A percentile compares a stretch with the other conserved stretches of the same genome.
phyloP scores from a whole-genome alignment of 2,113 vertebrate species.

The Paralichthys olivaceus region DNA sequence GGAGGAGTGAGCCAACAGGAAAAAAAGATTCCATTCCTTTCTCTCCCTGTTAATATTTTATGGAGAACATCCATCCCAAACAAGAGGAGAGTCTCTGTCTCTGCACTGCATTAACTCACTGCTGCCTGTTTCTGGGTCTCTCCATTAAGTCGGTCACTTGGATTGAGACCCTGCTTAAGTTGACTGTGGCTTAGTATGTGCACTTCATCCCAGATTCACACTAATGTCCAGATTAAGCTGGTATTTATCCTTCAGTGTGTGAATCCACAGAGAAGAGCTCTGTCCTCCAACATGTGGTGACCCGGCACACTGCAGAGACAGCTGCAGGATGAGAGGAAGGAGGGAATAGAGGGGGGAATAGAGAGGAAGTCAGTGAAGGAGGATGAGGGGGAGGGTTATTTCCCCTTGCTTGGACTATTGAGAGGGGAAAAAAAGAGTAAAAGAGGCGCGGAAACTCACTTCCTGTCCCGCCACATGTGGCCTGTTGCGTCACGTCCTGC shows the following conservation, averaged over 20 bases:
- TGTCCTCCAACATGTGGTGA: constrained; percentile 73
- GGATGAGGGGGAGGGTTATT: constrained; percentile 35
- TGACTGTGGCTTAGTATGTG: not conserved
- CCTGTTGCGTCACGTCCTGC: constrained; percentile 63
- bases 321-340: constrained; percentile 67
- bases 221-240: constrained; percentile 42
- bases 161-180: constrained; percentile 31
- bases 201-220: constrained; percentile 16
- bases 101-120: constrained; percentile 22
- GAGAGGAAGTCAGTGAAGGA: constrained; percentile 42
- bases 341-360: constrained; percentile 21
- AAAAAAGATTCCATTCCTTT: constrained; percentile 37
- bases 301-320: constrained; percentile 61
- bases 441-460: constrained; percentile 59
- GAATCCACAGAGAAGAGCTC: constrained; percentile 54
- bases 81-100: constrained; percentile 1
- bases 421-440: not conserved
- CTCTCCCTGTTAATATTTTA: constrained; percentile 49
- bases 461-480: constrained; percentile 69
- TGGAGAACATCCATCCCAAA: constrained; percentile 21
- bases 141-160: constrained; percentile 39
- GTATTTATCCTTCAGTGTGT: constrained; percentile 30
- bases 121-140: constrained; percentile 12
- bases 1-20: constrained; percentile 12
- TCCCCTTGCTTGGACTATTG: constrained; percentile 36